Evolutionary conservation across 2,888 invertebrate genomes (phyloP), one percentile per base, ranked within the genome.

Genomic region (Phalangium opilio): DNA sequence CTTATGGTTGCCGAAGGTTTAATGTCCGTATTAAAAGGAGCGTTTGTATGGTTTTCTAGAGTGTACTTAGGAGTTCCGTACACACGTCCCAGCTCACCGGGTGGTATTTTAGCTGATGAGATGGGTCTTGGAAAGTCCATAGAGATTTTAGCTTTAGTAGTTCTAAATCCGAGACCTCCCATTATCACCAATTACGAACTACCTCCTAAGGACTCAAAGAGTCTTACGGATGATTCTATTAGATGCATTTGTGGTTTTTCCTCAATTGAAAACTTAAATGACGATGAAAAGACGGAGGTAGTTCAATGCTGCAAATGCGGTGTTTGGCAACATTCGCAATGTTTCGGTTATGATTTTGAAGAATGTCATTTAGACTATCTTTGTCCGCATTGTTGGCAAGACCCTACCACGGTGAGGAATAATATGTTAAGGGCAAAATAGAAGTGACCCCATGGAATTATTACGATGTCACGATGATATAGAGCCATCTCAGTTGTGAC

Each of bases 61-160:
- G 27, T 27, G 27, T 27, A 27, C 27, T 27, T 64, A 40, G 52
- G 59, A 43, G 56, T 56, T 47, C 65, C 63, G 15, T 19, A 47
- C 3, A 19, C 47, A 7, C 46, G 41, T 7, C 33, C 48, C 2
- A 49, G 69, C 15, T 67, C 72, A 7, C 73, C 70, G 2, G 81
- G 81, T 12, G 82, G 82, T 1, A 80, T 83, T 52, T 66, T 83
- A 41, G 81, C 81, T 2, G 83, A 83, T 63, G 82, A 83, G 66
- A 83, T 83, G 82, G 83, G 83, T 0, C 66, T 83, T 19, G 83
- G 83, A 0, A 83, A 83, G 68, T 83, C 83, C 0, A 77, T 83
- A 0, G 82, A 83, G 66, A 73, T 82, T 11, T 61, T 83, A 33
- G 75, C 78, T 2, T 71, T 77, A 47, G 72, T 82, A 55, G 62